A percentile compares a stretch with the other conserved stretches of the same genome.
Evolutionary conservation across 2,888 invertebrate genomes (phyloP).

Genomic region (Drosophila anomalata): DNA sequence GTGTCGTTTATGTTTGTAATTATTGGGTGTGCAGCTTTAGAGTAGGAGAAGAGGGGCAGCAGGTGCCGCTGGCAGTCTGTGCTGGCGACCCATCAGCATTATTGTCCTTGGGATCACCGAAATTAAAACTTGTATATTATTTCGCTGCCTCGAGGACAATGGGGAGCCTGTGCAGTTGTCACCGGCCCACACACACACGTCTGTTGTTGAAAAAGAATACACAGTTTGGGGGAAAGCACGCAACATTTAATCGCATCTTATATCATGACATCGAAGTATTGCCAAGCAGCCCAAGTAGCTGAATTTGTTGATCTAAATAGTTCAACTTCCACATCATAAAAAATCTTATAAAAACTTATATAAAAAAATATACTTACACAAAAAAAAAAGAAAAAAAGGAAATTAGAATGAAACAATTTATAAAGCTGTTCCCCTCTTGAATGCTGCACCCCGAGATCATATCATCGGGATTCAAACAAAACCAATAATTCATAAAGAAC

Average conservation of each 20-base stretch:
- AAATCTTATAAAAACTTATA: constrained; percentile 40
- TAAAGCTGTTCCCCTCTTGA: constrained; percentile 14
- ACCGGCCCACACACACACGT: constrained; percentile 60
- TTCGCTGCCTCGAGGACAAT: constrained; percentile 69
- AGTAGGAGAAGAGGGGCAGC: constrained; percentile 40
- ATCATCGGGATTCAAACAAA: constrained; percentile 41
- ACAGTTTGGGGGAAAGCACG: constrained; percentile 42
- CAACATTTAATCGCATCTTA: constrained; percentile 27
- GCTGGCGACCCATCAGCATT: constrained; percentile 74
- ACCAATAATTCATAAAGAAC: constrained; percentile 31
- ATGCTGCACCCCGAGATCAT: constrained; percentile 53
- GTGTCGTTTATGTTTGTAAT: constrained; percentile 37
- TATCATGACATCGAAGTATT: constrained; percentile 60
- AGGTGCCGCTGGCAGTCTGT: constrained; percentile 57
- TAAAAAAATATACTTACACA: constrained; percentile 21
- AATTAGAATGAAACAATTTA: constrained; percentile 70
- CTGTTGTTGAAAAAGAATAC: constrained; percentile 61
- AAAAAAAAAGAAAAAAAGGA: constrained; percentile 65
- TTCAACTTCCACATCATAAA: constrained; percentile 63
- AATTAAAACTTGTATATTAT: constrained; percentile 58
- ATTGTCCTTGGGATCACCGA: constrained; percentile 70
- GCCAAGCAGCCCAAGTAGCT: constrained; percentile 73
- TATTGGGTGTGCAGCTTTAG: constrained; percentile 14
- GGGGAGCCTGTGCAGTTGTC: constrained; percentile 53
- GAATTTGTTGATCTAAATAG: constrained; percentile 63